phyloP scores from a whole-genome alignment of 2,113 vertebrate genomes.

The Siniperca knerii region DNA sequence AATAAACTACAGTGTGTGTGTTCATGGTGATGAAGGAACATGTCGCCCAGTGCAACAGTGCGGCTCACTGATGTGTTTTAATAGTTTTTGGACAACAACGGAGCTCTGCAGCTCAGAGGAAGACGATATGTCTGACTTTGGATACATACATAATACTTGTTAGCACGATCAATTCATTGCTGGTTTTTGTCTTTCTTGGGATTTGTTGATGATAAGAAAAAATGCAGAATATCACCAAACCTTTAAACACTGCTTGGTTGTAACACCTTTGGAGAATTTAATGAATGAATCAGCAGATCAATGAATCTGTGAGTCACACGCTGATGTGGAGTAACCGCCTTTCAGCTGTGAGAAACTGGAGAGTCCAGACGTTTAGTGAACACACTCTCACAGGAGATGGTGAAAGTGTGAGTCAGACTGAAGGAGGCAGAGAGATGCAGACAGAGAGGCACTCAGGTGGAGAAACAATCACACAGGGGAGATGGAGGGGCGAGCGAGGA shows the following conservation, averaged over 20 bases:
- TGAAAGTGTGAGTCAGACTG: conserved; percentile 50
- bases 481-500: conserved; percentile 1
- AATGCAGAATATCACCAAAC: not conserved
- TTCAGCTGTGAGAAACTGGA: not conserved
- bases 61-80: not conserved
- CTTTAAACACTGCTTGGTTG: conserved; percentile 23
- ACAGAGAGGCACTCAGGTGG: conserved; percentile 46
- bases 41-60: not conserved
- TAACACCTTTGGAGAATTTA: conserved; percentile 39
- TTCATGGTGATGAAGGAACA: not conserved
- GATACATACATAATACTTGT: not conserved
- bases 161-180: not conserved
- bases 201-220: not conserved
- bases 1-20: not conserved
- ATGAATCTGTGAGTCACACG: conserved; percentile 43
- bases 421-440: conserved; percentile 16
- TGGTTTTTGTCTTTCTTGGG: not conserved
- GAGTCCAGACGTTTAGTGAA: conserved; percentile 46
- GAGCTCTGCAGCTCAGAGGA: not conserved
- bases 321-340: conserved; percentile 27
- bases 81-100: not conserved
- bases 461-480: conserved; percentile 33
- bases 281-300: conserved; percentile 65
- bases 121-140: not conserved
- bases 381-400: conserved; percentile 19